Evolutionary conservation across 2,797 vertebrate species (phyloP).

Genomic region (Hozukius guyotensis): DNA sequence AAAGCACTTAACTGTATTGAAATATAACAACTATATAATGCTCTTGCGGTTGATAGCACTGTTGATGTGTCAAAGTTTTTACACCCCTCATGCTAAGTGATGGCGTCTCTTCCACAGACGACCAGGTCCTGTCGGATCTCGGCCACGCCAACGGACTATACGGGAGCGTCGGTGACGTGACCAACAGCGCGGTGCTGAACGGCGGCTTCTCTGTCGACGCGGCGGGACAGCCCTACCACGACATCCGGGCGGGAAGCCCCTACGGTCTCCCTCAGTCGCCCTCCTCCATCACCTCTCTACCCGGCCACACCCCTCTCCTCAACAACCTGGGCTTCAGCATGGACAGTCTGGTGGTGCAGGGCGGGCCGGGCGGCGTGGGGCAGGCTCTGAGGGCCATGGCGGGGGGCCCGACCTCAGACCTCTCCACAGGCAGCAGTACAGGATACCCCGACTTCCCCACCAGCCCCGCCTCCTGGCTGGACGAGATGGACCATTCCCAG

Average conservation of each 20-base stretch:
- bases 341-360: constrained; percentile 90
- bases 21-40: constrained; percentile 62
- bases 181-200: constrained; percentile 87
- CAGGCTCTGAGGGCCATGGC: constrained; percentile 94
- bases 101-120: constrained; percentile 83
- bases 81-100: constrained; percentile 39
- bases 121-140: constrained; percentile 96
- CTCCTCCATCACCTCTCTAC: constrained; percentile 94
- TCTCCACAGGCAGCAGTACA: constrained; percentile 97
- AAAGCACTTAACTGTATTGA: constrained; percentile 73
- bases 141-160: constrained; percentile 92
- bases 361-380: constrained; percentile 89
- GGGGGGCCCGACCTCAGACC: constrained; percentile 95
- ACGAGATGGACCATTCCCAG: constrained; percentile 98
- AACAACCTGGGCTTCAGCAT: constrained; percentile 93
- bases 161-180: constrained; percentile 88
- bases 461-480: constrained; percentile 97
- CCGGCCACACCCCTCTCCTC: constrained; percentile 92
- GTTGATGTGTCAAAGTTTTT: constrained; percentile 42
- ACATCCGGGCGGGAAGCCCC: constrained; percentile 93
- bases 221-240: constrained; percentile 92
- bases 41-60: constrained; percentile 16
- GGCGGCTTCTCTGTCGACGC: constrained; percentile 92
- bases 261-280: constrained; percentile 96
- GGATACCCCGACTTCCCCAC: constrained; percentile 99